A percentile compares a stretch with the other conserved stretches of the same genome.
Conservation (phyloP, 2,888 invertebrate genomes). For the Dugesia japonica region DNA sequence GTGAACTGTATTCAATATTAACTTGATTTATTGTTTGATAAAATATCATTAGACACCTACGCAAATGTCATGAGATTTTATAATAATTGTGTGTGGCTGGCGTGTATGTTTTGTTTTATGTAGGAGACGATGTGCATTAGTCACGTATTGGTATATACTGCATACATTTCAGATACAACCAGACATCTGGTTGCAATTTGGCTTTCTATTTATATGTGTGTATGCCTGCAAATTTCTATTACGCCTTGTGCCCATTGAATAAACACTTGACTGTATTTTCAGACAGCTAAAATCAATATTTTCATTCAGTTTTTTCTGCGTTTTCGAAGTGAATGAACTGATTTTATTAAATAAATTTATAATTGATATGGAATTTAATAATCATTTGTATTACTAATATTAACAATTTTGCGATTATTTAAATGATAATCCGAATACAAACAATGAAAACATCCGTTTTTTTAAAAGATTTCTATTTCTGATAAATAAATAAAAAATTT, state of each 20-base stretch:
- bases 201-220: not conserved
- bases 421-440: too few species aligned
- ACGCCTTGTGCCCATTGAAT: conserved; percentile 11
- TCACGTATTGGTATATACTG: not conserved
- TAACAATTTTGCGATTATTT: too few species aligned
- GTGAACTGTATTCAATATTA: not conserved
- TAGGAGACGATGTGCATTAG: not conserved
- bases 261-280: conserved; percentile 20
- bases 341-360: not conserved
- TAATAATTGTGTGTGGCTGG: not conserved
- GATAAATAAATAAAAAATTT: too few species aligned
- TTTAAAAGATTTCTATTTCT: too few species aligned
- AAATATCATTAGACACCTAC: not conserved
- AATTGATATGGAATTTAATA: not conserved
- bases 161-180: not conserved
- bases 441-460: too few species aligned
- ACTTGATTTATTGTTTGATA: not conserved
- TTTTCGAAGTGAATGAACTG: not conserved
- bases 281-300: conserved; percentile 7
- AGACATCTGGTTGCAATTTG: conserved; percentile 20
- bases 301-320: too few species aligned
- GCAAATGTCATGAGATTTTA: conserved; percentile 20
- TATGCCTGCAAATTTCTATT: conserved; percentile 16
- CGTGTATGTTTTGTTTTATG: not conserved
- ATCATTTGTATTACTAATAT: too few species aligned